Conservation (phyloP, 2,113 vertebrate genomes). For the Micronycteris hirsuta region DNA sequence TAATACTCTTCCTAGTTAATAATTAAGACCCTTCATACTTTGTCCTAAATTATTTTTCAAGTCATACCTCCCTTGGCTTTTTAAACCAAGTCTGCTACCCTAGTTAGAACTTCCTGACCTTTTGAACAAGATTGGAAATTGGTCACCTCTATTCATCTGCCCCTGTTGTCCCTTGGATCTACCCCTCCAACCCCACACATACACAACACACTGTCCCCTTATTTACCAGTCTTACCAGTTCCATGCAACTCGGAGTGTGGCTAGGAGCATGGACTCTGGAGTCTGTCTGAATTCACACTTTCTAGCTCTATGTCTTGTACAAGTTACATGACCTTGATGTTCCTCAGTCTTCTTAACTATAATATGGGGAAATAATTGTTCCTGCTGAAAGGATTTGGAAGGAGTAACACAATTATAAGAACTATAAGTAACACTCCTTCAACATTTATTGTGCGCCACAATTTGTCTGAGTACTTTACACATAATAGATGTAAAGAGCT, state of each 20-base stretch:
- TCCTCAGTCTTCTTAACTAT: background rate
- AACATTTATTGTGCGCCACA: background rate
- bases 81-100: background rate
- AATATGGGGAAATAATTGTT: background rate
- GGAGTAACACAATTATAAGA: background rate
- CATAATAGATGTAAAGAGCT: background rate
- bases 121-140: background rate
- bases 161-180: background rate
- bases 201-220: background rate
- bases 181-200: fast-evolving
- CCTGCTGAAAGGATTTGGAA: background rate
- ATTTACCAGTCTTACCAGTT: background rate
- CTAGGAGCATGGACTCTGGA: background rate
- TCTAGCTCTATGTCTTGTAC: background rate
- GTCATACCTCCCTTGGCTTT: background rate
- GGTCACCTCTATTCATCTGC: background rate
- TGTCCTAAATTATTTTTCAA: slow-evolving; percentile 8
- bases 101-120: background rate
- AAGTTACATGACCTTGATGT: background rate
- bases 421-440: background rate
- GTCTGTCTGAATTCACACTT: background rate
- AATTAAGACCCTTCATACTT: background rate
- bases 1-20: background rate
- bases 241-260: background rate
- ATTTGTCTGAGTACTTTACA: background rate